These are phyloP conservation scores for Tiliqua scincoides DNA, from an alignment of 2,113 vertebrate genomes.

Conservation along the genomic window DNA sequence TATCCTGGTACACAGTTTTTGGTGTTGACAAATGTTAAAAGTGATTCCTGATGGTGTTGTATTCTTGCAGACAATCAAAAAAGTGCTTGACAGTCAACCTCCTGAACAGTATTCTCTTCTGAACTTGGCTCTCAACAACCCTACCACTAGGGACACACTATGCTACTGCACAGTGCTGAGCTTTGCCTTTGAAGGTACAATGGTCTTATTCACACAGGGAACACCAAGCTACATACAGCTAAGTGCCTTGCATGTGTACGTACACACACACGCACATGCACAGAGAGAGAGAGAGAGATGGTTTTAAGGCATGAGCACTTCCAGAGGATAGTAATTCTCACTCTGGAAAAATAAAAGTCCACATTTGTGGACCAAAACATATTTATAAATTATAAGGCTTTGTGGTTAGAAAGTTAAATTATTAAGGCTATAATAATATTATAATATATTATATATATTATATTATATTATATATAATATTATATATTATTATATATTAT, in stretches of 20 bases:
- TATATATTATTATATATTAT: no score
- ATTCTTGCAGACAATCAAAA: slow-evolving; percentile 25
- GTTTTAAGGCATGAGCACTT: neutral
- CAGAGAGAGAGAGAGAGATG: neutral
- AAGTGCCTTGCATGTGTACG: neutral
- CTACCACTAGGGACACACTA: neutral
- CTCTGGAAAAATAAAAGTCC: neutral
- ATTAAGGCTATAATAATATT: neutral
- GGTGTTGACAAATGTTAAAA: neutral
- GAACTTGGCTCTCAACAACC: neutral
- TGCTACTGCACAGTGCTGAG: neutral
- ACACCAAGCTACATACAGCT: neutral
- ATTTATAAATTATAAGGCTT: neutral
- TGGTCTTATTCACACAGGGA: neutral
- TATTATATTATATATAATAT: no score
- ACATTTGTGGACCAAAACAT: slow-evolving; percentile 7
- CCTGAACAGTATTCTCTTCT: neutral
- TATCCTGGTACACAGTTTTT: neutral
- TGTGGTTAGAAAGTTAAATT: slow-evolving; percentile 2
- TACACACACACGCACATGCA: neutral
- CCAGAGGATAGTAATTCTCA: neutral
- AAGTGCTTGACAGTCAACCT: neutral
- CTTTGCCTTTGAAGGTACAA: neutral
- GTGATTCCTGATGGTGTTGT: neutral
- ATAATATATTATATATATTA: no score